phyloP scores from a whole-genome alignment of 1,140 invertebrate species.

The Glomeris maerens region DNA sequence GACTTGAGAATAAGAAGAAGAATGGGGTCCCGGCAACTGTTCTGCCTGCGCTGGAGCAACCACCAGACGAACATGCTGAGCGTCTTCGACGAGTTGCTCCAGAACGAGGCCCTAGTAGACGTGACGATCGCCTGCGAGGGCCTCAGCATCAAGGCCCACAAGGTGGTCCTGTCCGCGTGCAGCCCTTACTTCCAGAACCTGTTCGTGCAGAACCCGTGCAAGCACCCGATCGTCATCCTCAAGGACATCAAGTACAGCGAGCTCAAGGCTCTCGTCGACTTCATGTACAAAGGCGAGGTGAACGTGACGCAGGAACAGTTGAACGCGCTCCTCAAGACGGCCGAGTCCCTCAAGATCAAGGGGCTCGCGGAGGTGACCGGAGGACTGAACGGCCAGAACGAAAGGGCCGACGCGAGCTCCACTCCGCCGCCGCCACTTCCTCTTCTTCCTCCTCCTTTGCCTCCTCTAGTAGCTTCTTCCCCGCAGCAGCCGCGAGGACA shows the following conservation, averaged over 20 bases:
- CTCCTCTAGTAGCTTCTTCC: too few species aligned
- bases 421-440: too few species aligned
- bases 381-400: neutral
- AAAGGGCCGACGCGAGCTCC: too few species aligned
- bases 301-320: constrained; percentile 23
- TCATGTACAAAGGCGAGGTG: constrained; percentile 25
- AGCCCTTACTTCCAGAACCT: constrained; percentile 40
- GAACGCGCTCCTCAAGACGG: constrained; percentile 35
- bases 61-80: constrained; percentile 24
- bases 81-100: constrained; percentile 21
- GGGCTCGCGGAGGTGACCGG: constrained; percentile 20
- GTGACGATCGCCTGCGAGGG: constrained; percentile 24
- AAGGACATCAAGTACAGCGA: constrained; percentile 21
- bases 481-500: too few species aligned
- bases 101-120: constrained; percentile 21
- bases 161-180: constrained; percentile 22
- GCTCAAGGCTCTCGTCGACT: constrained; percentile 22
- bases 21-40: constrained; percentile 37
- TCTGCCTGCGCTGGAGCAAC: constrained; percentile 27
- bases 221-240: constrained; percentile 23
- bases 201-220: constrained; percentile 72
- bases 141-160: constrained; percentile 20
- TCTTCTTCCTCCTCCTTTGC: too few species aligned
- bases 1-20: too few species aligned
- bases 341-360: constrained; percentile 22